Evolutionary conservation across 2,888 invertebrate genomes (phyloP), one percentile per base, ranked within the genome.

Genomic region (Cantharis nigra): DNA sequence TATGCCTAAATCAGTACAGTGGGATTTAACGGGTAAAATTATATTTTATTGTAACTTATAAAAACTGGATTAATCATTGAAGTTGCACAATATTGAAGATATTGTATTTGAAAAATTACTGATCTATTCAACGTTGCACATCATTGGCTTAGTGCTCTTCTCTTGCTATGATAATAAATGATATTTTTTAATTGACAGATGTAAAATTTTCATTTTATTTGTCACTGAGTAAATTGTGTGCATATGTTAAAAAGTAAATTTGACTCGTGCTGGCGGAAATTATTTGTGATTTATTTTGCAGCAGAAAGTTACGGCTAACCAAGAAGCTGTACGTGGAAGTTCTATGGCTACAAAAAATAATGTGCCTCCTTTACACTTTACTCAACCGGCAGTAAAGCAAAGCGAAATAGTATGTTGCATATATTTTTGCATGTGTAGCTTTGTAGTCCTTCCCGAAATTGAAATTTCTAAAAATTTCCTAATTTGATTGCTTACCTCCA

Each of bases 371-470:
- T 26, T 72, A n/a, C 76, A 72, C 63, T 72, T 72, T n/a, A 76
- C 70, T 10, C 72, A 76, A 63, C 64, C 72, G 26, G 76, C 63
- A 30, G 18, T 70, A 16, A 76, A 49, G 16, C 72, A 69, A 16
- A 73, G 14, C 49, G 77, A 73, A 65, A 72, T 74, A 71, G 77
- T 77, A 77, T 11, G 76, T 20, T 62, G n/a, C 26, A 28, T 20
- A 23, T 33, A 65, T 71, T n/a, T 14, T 28, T 69, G 18, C 64
- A 20, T 64, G 18, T 64, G 18, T 64, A 23, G 64, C 13, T 18
- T 18, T 64, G 49, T 49, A 49, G n/a, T 49, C 1, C 49, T n/a
- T 49, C n/a, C 49, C 7, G 49, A 49, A 49, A 49, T 49, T 7
- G n/a, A 49, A 49, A n/a, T n/a, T 9, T 49, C 33, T 49, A 33